Evolutionary conservation across 2,113 vertebrate species (phyloP).

Genomic region (Burhinus oedicnemus): DNA sequence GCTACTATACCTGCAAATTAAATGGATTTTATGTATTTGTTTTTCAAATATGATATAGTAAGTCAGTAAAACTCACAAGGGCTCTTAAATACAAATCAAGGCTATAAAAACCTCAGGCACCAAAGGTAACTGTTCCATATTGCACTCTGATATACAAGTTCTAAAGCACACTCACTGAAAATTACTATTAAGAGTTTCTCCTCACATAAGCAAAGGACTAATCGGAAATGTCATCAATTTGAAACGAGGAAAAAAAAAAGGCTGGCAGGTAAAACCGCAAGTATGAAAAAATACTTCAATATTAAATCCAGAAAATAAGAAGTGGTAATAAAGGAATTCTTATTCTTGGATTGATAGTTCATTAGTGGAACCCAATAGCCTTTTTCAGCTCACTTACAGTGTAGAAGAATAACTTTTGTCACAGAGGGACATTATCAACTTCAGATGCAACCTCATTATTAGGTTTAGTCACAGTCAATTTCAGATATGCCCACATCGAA

Average conservation of each 20-base stretch:
- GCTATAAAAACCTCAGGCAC: not conserved
- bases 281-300: not conserved
- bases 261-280: not conserved
- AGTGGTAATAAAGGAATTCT: not conserved
- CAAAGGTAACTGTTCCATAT: not conserved
- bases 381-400: not conserved
- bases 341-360: not conserved
- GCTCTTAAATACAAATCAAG: not conserved
- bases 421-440: not conserved
- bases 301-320: not conserved
- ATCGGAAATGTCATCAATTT: not conserved
- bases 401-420: not conserved
- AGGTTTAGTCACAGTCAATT: not conserved
- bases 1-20: not conserved
- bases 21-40: not conserved
- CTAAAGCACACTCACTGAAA: not conserved
- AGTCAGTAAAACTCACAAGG: not conserved
- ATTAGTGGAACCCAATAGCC: not conserved
- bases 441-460: not conserved
- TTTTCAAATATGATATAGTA: not conserved
- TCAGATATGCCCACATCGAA: not conserved
- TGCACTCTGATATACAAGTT: not conserved
- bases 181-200: not conserved
- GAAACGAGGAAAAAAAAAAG: not conserved
- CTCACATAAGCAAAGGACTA: not conserved